phyloP scores from a whole-genome alignment of 1,140 invertebrate genomes.

The Drosophila rhopaloa region DNA sequence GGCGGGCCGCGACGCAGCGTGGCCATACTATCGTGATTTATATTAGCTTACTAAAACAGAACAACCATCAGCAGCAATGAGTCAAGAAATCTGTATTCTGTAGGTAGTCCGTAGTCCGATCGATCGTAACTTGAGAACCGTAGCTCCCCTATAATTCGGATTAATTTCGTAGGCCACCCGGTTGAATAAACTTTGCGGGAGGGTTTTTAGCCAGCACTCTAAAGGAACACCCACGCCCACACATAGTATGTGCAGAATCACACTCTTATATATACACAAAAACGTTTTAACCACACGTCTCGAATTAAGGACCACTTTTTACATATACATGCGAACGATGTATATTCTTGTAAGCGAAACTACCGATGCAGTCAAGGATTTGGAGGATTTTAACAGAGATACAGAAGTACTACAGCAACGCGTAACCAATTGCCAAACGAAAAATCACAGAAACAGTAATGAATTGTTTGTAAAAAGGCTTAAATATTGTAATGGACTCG shows the following conservation, averaged over 20 bases:
- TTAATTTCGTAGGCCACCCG: constrained; percentile 43
- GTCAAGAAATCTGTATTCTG: constrained; percentile 52
- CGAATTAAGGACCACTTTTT: constrained; percentile 83
- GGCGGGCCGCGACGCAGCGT: constrained; percentile 92
- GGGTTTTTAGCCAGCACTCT: constrained; percentile 54
- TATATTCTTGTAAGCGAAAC: constrained; percentile 71
- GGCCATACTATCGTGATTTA: constrained; percentile 92
- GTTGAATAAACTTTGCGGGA: constrained; percentile 35
- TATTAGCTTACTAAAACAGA: constrained; percentile 77
- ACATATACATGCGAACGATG: constrained; percentile 59
- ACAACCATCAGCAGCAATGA: constrained; percentile 42
- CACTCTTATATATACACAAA: constrained; percentile 33
- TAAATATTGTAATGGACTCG: constrained; percentile 46
- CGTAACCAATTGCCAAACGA: constrained; percentile 80
- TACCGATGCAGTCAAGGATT: constrained; percentile 75
- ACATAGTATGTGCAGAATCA: constrained; percentile 20
- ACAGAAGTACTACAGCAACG: constrained; percentile 49
- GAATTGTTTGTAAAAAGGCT: constrained; percentile 55
- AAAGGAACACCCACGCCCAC: constrained; percentile 8
- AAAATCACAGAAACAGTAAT: constrained; percentile 42
- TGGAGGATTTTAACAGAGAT: constrained; percentile 70
- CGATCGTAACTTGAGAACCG: constrained; percentile 16
- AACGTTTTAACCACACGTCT: constrained; percentile 71
- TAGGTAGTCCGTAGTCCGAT: constrained; percentile 53
- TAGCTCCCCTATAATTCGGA: constrained; percentile 27